These are phyloP conservation scores for Trichonephila inaurata DNA, from an alignment of 1,140 invertebrate species.

Conservation along the genomic window DNA sequence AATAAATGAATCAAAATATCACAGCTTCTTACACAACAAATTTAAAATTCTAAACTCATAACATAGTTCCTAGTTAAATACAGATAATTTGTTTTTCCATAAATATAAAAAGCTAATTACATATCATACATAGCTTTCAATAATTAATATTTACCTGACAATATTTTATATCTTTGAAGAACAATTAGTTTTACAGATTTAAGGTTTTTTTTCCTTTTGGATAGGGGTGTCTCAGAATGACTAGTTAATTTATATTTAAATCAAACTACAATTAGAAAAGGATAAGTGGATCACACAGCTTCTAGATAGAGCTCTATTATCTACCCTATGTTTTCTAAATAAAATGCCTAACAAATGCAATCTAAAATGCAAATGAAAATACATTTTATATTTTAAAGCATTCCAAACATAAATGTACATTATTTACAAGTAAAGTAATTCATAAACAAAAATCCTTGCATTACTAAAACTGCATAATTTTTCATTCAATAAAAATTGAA, in stretches of 20 bases:
- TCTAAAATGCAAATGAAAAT: constrained; percentile 54
- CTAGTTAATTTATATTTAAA: constrained; percentile 64
- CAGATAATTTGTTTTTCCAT: constrained; percentile 65
- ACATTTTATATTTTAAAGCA: neutral
- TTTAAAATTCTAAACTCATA: constrained; percentile 77
- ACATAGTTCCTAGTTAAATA: constrained; percentile 76
- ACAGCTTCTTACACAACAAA: constrained; percentile 76
- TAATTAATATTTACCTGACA: constrained; percentile 61
- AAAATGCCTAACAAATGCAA: constrained; percentile 50
- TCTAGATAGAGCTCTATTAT: constrained; percentile 51
- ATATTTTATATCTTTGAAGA: constrained; percentile 43
- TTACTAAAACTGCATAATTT: no score
- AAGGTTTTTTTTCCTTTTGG: neutral
- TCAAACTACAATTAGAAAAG: constrained; percentile 58
- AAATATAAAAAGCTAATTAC: constrained; percentile 74
- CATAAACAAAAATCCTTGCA: constrained; percentile 1
- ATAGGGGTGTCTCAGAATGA: constrained; percentile 41
- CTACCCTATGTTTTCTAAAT: neutral
- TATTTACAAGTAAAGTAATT: constrained; percentile 15
- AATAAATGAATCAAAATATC: constrained; percentile 76
- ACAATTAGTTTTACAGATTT: constrained; percentile 38
- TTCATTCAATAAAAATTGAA: no score
- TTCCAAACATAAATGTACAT: constrained; percentile 22
- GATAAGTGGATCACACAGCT: constrained; percentile 58
- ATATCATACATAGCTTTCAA: constrained; percentile 67